These are phyloP conservation scores for Halcyon chelicuti DNA, from an alignment of 2,797 vertebrate genomes.

Conservation along the genomic window DNA sequence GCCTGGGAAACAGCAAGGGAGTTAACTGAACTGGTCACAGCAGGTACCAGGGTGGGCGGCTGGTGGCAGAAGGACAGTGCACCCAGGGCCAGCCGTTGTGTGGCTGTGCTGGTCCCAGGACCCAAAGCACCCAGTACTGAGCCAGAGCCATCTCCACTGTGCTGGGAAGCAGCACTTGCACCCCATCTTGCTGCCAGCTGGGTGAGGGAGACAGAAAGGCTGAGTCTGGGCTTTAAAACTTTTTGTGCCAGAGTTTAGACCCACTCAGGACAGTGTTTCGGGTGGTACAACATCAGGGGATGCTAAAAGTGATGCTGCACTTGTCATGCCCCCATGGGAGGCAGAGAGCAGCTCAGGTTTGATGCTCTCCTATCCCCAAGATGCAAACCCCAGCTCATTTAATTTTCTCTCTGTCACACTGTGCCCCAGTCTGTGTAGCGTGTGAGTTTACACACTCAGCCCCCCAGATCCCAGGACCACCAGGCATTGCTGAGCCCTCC, in stretches of 20 bases:
- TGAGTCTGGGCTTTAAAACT: background rate
- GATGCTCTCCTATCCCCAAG: background rate
- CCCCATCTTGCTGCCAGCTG: accelerated
- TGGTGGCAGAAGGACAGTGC: background rate
- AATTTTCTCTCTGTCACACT: background rate
- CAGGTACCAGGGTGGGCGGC: background rate
- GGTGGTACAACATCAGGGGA: background rate
- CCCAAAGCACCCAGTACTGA: accelerated
- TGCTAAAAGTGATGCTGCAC: background rate
- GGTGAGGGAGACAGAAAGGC: background rate
- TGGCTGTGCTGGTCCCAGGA: accelerated
- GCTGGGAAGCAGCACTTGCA: background rate
- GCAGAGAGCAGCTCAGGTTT: background rate
- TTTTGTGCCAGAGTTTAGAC: background rate
- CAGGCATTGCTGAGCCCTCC: background rate
- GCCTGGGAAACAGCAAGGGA: conserved; percentile 78
- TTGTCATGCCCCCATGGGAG: accelerated
- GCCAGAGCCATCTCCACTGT: accelerated
- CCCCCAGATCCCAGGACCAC: background rate
- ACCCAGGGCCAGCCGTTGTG: accelerated
- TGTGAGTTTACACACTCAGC: background rate
- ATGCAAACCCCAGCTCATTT: background rate
- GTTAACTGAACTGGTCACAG: background rate
- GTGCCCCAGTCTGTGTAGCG: accelerated
- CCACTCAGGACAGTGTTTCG: accelerated